These are phyloP conservation scores for Ameiurus melas DNA, from an alignment of 2,113 vertebrate species.

Conservation along the genomic window DNA sequence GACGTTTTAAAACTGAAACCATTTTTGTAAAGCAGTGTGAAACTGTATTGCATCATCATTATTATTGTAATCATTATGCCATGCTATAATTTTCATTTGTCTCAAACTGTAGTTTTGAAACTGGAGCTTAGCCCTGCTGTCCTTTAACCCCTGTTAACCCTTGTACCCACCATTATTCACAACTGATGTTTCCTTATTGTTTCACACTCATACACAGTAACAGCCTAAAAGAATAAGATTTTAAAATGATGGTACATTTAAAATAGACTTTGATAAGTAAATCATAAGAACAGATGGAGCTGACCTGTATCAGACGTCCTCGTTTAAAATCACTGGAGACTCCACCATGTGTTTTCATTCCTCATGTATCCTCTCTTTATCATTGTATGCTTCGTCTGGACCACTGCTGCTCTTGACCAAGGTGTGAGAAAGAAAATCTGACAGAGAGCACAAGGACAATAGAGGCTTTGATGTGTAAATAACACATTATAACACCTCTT, in stretches of 20 bases:
- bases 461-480: constrained; percentile 48
- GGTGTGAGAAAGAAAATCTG: constrained; percentile 16
- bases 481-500: not conserved
- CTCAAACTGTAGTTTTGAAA: not conserved
- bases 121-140: not conserved
- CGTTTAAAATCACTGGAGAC: not conserved
- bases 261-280: not conserved
- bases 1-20: not conserved
- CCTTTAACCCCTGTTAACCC: not conserved
- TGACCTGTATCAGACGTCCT: not conserved
- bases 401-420: not conserved
- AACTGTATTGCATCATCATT: not conserved
- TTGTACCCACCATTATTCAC: not conserved
- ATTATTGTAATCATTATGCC: not conserved
- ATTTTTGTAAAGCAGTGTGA: not conserved
- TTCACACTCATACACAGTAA: not conserved
- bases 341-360: not conserved
- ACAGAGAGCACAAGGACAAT: constrained; percentile 8
- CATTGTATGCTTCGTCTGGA: too few species aligned
- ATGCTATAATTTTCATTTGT: not conserved
- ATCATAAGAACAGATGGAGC: not conserved
- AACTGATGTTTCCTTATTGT: not conserved
- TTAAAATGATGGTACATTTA: not conserved
- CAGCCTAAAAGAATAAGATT: not conserved
- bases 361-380: not conserved